A percentile compares a stretch with the other conserved stretches of the same genome.
These are phyloP conservation scores for Dipodomys spectabilis DNA, from an alignment of 2,113 vertebrate genomes.

Conservation along the genomic window DNA sequence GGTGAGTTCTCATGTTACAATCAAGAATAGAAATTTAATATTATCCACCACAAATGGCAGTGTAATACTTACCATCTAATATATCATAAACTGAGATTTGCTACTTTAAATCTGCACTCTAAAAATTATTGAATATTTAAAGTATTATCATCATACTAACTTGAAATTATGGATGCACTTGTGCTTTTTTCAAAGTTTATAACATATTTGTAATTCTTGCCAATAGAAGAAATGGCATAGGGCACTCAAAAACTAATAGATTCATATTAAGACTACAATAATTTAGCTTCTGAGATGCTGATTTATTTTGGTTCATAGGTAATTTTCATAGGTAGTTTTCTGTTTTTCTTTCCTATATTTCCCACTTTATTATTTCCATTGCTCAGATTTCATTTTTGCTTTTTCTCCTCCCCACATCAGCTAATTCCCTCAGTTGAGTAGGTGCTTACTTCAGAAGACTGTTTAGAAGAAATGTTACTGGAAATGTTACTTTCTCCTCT, in stretches of 20 bases:
- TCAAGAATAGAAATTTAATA: background rate
- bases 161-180: background rate
- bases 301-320: too few species aligned
- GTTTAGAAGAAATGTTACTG: too few species aligned
- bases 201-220: background rate
- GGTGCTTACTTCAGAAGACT: too few species aligned
- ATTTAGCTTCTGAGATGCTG: background rate
- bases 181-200: background rate
- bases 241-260: constrained; percentile 10
- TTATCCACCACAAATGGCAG: background rate
- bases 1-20: background rate
- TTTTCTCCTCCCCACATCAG: too few species aligned
- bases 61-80: background rate
- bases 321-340: too few species aligned
- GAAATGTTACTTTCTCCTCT: too few species aligned
- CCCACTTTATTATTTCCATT: background rate
- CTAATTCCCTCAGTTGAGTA: too few species aligned
- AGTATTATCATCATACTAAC: background rate
- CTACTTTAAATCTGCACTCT: background rate
- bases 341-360: too few species aligned
- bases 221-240: background rate
- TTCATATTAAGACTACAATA: constrained; percentile 18
- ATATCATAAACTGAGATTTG: background rate
- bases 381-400: background rate
- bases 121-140: background rate